phyloP scores from a whole-genome alignment of 2,797 vertebrate genomes.

The Miichthys miiuy region DNA sequence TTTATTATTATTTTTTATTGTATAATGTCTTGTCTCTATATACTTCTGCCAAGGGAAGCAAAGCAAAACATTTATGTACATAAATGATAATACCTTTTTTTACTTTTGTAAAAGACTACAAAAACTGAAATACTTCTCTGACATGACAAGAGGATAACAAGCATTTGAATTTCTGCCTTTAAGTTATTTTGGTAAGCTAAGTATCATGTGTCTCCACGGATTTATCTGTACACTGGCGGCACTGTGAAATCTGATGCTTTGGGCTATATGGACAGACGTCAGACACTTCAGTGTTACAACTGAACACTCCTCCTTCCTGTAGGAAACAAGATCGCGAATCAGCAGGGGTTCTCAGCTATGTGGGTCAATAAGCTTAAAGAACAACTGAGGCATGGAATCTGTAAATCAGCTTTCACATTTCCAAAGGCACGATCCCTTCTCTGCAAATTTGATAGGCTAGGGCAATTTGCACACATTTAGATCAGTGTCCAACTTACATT shows the following conservation, averaged over 20 bases:
- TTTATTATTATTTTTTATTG: not conserved
- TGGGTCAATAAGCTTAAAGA: constrained; percentile 64
- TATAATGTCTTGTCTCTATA: not conserved
- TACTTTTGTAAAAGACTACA: not conserved
- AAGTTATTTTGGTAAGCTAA: constrained; percentile 32
- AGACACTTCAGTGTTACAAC: constrained; percentile 32
- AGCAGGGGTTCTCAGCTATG: constrained; percentile 39
- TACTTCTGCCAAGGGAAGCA: no score
- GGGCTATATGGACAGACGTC: constrained; percentile 39
- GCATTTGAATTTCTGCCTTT: constrained; percentile 21
- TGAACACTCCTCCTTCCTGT: constrained; percentile 22
- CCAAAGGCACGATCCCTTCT: not conserved
- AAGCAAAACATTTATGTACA: not conserved
- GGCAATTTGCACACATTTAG: constrained; percentile 5
- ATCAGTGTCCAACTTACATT: constrained; percentile 33
- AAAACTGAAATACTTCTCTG: constrained; percentile 14
- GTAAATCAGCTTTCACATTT: constrained; percentile 32
- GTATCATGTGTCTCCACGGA: not conserved
- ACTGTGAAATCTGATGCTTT: constrained; percentile 29
- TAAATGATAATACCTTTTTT: not conserved
- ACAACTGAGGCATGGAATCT: constrained; percentile 13
- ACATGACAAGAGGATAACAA: constrained; percentile 21
- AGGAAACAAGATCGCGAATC: constrained; percentile 41
- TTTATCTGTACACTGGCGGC: constrained; percentile 19
- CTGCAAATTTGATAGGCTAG: not conserved